Conservation (phyloP, 64 coral and sea anemone species). For the Stichodactyla mertensii region DNA sequence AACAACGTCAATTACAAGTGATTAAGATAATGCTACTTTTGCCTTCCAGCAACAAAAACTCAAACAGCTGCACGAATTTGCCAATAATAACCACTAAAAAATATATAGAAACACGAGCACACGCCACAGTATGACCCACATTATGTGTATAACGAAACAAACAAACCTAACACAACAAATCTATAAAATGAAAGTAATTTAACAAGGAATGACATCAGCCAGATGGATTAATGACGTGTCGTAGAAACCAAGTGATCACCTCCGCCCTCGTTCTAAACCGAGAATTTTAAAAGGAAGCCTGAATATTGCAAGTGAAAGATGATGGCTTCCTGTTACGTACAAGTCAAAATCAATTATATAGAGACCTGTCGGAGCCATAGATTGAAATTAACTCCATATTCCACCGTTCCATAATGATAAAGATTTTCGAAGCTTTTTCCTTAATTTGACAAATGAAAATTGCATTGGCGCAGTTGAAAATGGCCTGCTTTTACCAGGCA, state of each 20-base stretch:
- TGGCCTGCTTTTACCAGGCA: too few relatives aligned
- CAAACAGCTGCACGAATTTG: neutral
- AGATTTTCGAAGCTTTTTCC: neutral
- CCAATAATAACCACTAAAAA: neutral
- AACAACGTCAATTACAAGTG: neutral
- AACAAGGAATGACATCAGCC: neutral
- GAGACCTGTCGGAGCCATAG: neutral
- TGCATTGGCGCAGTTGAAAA: neutral
- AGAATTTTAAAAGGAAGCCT: neutral
- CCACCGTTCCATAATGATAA: neutral
- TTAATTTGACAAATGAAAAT: constrained; percentile 3
- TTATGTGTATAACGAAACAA: too few relatives aligned
- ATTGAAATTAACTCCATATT: neutral
- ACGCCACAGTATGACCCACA: neutral
- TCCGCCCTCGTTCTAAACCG: neutral
- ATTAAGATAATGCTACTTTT: neutral
- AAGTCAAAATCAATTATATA: neutral
- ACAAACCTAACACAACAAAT: too few relatives aligned
- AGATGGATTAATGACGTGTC: neutral
- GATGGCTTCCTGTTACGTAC: neutral
- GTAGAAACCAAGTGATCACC: neutral
- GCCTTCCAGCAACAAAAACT: neutral
- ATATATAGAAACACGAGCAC: neutral
- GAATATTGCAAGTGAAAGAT: neutral
- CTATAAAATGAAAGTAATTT: too few relatives aligned